Percentiles rank a stretch among this genome's conserved stretches.
phyloP scores from a whole-genome alignment of 2,797 vertebrate genomes.

The Ptychadena robeensis region DNA sequence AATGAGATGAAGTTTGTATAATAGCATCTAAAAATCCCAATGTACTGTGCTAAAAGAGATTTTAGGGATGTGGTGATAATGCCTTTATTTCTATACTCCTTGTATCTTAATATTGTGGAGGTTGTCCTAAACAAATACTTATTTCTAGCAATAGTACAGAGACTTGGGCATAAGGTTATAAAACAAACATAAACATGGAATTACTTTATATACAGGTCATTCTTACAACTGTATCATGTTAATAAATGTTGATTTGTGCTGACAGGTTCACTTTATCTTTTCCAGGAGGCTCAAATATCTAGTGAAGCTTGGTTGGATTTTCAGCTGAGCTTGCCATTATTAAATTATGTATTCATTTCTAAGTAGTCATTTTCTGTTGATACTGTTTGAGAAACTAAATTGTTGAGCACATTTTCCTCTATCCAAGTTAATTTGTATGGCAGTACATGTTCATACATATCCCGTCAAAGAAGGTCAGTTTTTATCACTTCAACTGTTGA shows the following conservation, averaged over 20 bases:
- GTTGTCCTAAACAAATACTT: too few species aligned
- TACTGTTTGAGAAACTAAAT: slow-evolving; percentile 44
- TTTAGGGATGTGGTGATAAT: too few species aligned
- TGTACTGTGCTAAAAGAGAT: too few species aligned
- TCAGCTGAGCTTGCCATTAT: slow-evolving; percentile 22
- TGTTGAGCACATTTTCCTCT: slow-evolving; percentile 38
- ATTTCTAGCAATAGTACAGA: not conserved
- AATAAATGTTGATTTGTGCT: slow-evolving; percentile 27
- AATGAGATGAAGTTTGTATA: too few species aligned
- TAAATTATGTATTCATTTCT: slow-evolving; percentile 46
- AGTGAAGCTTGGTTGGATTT: slow-evolving; percentile 28
- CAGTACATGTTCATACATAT: slow-evolving; percentile 42
- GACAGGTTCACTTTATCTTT: slow-evolving; percentile 33
- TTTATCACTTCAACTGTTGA: slow-evolving; percentile 40
- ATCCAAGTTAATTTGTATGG: slow-evolving; percentile 48
- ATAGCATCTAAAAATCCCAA: too few species aligned
- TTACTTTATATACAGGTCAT: not conserved
- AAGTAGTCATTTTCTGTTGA: slow-evolving; percentile 53
- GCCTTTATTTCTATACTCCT: too few species aligned
- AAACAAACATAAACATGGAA: not conserved
- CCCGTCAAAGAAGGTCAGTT: slow-evolving; percentile 45
- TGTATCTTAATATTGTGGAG: too few species aligned
- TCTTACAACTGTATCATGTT: slow-evolving; percentile 2
- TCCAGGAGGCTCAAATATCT: slow-evolving; percentile 19
- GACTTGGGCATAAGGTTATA: not conserved